Conservation (phyloP, 2,113 vertebrate species). For the Xiphophorus couchianus region DNA sequence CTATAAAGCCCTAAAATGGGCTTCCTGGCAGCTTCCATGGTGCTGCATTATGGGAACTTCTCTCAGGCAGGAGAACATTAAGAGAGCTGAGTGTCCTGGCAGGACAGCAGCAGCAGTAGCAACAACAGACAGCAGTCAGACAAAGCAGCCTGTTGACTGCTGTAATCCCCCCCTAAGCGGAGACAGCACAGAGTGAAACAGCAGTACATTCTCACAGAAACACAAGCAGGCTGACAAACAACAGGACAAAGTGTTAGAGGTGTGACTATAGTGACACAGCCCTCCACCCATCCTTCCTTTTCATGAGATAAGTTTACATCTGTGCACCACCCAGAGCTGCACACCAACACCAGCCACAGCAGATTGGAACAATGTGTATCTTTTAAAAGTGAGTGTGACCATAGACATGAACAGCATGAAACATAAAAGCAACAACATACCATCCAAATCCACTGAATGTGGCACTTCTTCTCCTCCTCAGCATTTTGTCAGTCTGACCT, state of each 20-base stretch:
- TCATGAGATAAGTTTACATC: slow-evolving; percentile 36
- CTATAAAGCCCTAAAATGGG: slow-evolving; percentile 43
- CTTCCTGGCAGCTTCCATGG: slow-evolving; percentile 5
- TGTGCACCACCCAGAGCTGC: slow-evolving; percentile 9
- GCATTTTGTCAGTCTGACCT: slow-evolving; percentile 79
- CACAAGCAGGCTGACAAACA: slow-evolving; percentile 13
- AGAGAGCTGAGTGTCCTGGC: slow-evolving; percentile 26
- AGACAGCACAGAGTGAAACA: slow-evolving; percentile 53
- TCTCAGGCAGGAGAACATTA: slow-evolving; percentile 15
- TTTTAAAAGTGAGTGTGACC: background rate
- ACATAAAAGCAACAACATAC: slow-evolving; percentile 78
- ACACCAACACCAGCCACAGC: background rate
- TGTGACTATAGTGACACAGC: slow-evolving; percentile 32
- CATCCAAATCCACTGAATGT: slow-evolving; percentile 95
- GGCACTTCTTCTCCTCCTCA: slow-evolving; percentile 91
- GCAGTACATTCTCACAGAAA: slow-evolving; percentile 12
- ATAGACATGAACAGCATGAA: background rate
- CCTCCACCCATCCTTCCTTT: slow-evolving; percentile 76
- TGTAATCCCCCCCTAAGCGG: slow-evolving; percentile 20
- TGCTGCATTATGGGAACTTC: slow-evolving; percentile 43
- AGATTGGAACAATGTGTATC: background rate
- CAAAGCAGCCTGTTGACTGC: slow-evolving; percentile 61
- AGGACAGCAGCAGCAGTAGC: slow-evolving; percentile 12
- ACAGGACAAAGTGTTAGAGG: slow-evolving; percentile 43
- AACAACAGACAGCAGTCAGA: slow-evolving; percentile 31